These are phyloP conservation scores for Boleophthalmus pectinirostris DNA, from an alignment of 2,113 vertebrate species.

Conservation along the genomic window DNA sequence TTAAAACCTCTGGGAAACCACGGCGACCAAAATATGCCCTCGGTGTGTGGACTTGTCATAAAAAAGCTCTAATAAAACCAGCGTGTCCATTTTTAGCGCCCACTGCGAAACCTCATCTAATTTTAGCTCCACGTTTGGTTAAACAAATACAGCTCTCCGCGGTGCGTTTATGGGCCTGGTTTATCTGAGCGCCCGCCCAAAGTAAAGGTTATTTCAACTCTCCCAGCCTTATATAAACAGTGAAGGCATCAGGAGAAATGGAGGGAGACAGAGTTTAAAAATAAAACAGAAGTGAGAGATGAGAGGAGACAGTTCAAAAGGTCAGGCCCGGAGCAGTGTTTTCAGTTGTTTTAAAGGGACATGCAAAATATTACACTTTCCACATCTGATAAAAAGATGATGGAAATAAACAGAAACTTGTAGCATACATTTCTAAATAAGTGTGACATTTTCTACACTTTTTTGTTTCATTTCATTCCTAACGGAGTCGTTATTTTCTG, in stretches of 20 bases:
- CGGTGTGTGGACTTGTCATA: conserved; percentile 21
- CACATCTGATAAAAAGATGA: not conserved
- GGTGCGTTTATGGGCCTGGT: conserved; percentile 26
- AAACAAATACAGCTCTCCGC: conserved; percentile 55
- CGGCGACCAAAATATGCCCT: conserved; percentile 29
- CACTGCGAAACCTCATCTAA: conserved; percentile 45
- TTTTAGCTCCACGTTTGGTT: conserved; percentile 64
- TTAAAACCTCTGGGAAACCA: conserved; percentile 11
- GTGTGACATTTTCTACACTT: no score
- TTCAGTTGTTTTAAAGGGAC: no score
- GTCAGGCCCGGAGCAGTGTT: not conserved
- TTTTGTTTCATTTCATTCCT: no score
- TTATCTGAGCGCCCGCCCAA: conserved; percentile 15
- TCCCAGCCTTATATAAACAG: conserved; percentile 30
- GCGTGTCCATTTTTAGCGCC: conserved; percentile 56
- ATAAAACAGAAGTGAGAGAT: conserved; percentile 5
- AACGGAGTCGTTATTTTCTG: no score
- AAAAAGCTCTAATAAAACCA: not conserved
- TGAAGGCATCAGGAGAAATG: conserved; percentile 2
- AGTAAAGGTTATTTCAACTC: conserved; percentile 41
- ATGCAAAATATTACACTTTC: not conserved
- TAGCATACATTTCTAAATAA: no score
- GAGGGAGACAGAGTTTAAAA: not conserved
- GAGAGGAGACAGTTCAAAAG: conserved; percentile 26
- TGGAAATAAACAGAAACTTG: not conserved